phyloP scores from a whole-genome alignment of 1,140 invertebrate genomes.

The Lepidurus arcticus region DNA sequence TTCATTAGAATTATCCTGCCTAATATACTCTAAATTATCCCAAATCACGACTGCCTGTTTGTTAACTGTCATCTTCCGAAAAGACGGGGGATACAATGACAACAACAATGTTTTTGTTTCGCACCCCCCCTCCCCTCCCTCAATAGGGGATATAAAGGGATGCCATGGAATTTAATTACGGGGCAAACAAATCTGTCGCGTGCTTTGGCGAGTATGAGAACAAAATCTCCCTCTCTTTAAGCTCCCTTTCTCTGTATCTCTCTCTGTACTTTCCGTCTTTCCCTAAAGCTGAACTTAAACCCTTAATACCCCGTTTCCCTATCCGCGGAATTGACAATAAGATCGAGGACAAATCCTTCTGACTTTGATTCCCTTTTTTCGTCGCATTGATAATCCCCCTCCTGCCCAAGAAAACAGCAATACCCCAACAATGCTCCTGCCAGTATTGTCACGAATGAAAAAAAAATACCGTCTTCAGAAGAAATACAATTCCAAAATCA shows the following conservation, averaged over 20 bases:
- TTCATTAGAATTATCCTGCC: background rate
- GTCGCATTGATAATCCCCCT: background rate
- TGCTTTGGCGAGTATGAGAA: background rate
- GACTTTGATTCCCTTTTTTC: too few relatives aligned
- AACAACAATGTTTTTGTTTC: too few relatives aligned
- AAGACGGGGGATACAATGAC: too few relatives aligned
- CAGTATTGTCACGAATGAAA: background rate
- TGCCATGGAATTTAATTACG: constrained; percentile 1
- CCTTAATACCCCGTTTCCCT: background rate
- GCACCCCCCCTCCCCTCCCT: background rate
- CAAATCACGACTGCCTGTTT: too few relatives aligned
- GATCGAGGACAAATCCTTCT: too few relatives aligned
- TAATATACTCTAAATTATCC: too few relatives aligned
- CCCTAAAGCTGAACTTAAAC: background rate
- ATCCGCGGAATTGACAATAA: too few relatives aligned
- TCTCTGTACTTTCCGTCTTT: background rate
- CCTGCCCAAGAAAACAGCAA: background rate
- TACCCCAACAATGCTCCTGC: background rate
- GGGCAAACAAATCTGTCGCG: constrained; percentile 20
- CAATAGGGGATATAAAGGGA: background rate
- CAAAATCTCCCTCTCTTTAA: background rate
- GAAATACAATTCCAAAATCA: background rate
- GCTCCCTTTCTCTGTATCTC: background rate
- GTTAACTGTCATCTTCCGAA: too few relatives aligned
- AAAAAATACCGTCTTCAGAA: background rate